Percentiles rank a stretch among this genome's conserved stretches.
phyloP scores from a whole-genome alignment of 2,888 invertebrate species.

The Teleogryllus oceanicus region DNA sequence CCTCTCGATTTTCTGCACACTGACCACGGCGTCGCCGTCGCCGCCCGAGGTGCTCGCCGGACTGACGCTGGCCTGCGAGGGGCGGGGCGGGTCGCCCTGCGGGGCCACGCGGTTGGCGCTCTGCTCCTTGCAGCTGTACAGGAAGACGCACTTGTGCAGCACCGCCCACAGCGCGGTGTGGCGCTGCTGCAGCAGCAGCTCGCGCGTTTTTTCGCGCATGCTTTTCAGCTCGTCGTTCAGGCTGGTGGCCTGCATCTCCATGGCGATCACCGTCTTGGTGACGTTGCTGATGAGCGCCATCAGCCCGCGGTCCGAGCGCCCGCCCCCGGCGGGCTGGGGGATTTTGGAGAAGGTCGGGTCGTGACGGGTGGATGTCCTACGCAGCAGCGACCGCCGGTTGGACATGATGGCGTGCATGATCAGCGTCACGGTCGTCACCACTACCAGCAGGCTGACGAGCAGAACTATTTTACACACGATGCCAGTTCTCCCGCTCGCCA shows the following conservation, averaged over 20 bases:
- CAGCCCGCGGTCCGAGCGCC: constrained; percentile 1
- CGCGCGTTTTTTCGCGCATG: constrained; percentile 23
- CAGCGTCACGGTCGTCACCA: constrained; percentile 19
- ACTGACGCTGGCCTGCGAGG: not conserved
- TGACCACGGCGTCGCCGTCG: not conserved
- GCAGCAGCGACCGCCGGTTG: not conserved
- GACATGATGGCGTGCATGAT: constrained; percentile 20
- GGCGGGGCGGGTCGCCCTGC: not conserved
- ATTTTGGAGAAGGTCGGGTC: not conserved
- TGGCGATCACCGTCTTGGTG: constrained; percentile 24
- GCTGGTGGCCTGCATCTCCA: constrained; percentile 21
- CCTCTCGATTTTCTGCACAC: not conserved
- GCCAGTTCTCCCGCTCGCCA: not conserved
- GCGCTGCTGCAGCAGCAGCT: constrained; percentile 21
- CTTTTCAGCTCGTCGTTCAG: constrained; percentile 23
- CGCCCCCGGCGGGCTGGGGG: too few relatives aligned
- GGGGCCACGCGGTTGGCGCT: not conserved
- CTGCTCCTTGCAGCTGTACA: constrained; percentile 25
- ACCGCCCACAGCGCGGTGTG: constrained; percentile 21
- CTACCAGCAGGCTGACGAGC: not conserved
- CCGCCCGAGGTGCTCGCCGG: not conserved
- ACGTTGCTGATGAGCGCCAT: constrained; percentile 28
- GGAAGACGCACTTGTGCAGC: constrained; percentile 25
- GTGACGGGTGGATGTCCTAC: not conserved
- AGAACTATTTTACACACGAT: constrained; percentile 20